Base-by-base conservation (phyloP, 2,797 vertebrate species). In the Molossus alvarezi region DNA sequence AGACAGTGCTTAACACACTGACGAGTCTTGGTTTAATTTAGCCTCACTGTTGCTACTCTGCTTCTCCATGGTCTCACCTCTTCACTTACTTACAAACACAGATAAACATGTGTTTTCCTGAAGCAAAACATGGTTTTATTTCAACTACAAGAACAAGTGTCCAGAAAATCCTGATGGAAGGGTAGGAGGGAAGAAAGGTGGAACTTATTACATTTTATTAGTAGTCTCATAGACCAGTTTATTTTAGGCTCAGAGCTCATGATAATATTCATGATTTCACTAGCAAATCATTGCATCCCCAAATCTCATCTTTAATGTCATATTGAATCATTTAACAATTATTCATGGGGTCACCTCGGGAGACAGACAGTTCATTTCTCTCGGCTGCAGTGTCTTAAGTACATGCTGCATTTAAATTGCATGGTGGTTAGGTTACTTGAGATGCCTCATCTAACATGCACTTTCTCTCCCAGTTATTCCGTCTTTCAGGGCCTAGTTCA, bases 111-210 rank as follows among this genome's bases (percentile, higher is more conserved):
- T 14, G 11, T 33, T 69, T 58, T 75, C 27, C 48, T 75, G 13
- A 11, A 90, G 23, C 11, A 90, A 72, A 92, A 94, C 15, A 29
- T n/a, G 5, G 9, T 65, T 95, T 94, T 58, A 55, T 91, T 95
- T 90, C n/a, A 80, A 62, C 23, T 21, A 65, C 9, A 25, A 65
- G 53, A 73, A 55, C 5, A 77, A 82, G 55, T 21, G 10, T 77
- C 41, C 45, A 58, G 37, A 69, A 90, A 94, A 67, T 13, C 6
- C 18, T 33, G 33, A 82, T 45, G 72, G 41, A 87, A 82, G 64
- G 25, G 3, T 55, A 25, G 25, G 53, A 94, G n/a, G 25, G 79
- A 91, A 57, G 53, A 58, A 91, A 80, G 18, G 20, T 80, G 12
- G 8, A 55, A 88, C 23, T 62, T 72, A 89, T 2, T 90, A 76